A percentile compares a stretch with the other conserved stretches of the same genome.
Evolutionary conservation across 1,140 invertebrate genomes (phyloP).

Genomic region (Aphis gossypii): DNA sequence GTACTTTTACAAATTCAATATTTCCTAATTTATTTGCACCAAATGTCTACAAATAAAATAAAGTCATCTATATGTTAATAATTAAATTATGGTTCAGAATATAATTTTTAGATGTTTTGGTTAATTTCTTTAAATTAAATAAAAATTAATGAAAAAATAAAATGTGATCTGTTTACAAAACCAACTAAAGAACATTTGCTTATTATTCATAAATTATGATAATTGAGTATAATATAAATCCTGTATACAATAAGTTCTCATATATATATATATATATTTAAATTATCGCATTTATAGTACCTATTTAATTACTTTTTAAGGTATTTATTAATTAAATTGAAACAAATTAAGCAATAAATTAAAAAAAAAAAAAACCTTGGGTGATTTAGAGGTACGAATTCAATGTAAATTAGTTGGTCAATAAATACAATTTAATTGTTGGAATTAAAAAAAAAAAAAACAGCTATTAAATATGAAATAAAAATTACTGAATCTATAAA

Average conservation of each 20-base stretch:
- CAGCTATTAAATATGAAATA: not conserved
- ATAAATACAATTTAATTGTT: constrained; percentile 17
- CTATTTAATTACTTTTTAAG: not conserved
- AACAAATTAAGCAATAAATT: not conserved
- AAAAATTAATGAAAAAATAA: not conserved
- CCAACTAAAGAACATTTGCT: no score
- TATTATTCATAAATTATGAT: not conserved
- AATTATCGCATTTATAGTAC: not conserved
- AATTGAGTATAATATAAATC: not conserved
- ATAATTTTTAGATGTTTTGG: not conserved
- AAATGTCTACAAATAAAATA: not conserved
- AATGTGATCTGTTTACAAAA: not conserved
- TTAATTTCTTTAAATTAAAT: not conserved
- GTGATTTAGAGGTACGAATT: not conserved
- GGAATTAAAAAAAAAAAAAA: not conserved
- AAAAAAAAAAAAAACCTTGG: not conserved
- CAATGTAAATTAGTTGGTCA: not conserved
- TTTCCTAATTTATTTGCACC: not conserved
- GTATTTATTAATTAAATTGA: not conserved
- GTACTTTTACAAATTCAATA: no score
- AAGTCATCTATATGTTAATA: not conserved
- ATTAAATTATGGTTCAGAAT: not conserved
- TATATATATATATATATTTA: not conserved
- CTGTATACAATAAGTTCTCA: not conserved
- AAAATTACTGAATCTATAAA: not conserved